A percentile compares a stretch with the other conserved stretches of the same genome.
These are phyloP conservation scores for Phania funesta DNA, from an alignment of 2,888 invertebrate species.

Conservation along the genomic window DNA sequence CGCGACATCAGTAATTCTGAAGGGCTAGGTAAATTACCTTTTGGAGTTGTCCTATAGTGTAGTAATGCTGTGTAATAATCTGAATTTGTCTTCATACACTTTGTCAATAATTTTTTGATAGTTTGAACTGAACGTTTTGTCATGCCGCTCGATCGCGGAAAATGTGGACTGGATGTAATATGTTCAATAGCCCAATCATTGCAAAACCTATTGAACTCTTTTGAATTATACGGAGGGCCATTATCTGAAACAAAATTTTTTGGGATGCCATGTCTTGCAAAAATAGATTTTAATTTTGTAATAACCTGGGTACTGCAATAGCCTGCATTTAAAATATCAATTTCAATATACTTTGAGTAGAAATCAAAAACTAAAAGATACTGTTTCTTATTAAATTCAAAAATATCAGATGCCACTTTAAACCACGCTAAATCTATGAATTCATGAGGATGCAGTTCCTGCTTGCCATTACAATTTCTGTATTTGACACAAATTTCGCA, in stretches of 20 bases:
- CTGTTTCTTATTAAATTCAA: slow-evolving; percentile 8
- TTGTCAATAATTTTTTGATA: not conserved
- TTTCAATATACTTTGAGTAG: not conserved
- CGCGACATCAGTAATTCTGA: too few species aligned
- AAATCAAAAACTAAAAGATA: slow-evolving; percentile 1
- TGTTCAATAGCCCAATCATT: slow-evolving; percentile 16
- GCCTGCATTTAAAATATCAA: slow-evolving; percentile 4
- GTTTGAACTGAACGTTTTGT: slow-evolving; percentile 7
- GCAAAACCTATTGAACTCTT: too few species aligned
- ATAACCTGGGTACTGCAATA: slow-evolving; percentile 3
- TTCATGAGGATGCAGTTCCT: slow-evolving; percentile 6
- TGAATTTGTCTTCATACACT: not conserved
- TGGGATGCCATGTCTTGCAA: slow-evolving; percentile 21
- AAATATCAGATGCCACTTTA: slow-evolving; percentile 27
- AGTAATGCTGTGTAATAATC: slow-evolving; percentile 9
- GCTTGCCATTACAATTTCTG: not conserved
- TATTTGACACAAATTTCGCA: slow-evolving; percentile 7
- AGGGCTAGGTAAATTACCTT: not conserved
- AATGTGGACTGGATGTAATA: not conserved
- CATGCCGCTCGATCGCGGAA: not conserved
- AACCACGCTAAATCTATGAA: slow-evolving; percentile 9
- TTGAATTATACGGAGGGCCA: slow-evolving; percentile 14
- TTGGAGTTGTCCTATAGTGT: slow-evolving; percentile 5
- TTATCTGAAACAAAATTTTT: slow-evolving; percentile 14
- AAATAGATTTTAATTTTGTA: slow-evolving; percentile 16